Conservation (phyloP, 2,888 invertebrate genomes). For the Drosophila parthenogenetica region DNA sequence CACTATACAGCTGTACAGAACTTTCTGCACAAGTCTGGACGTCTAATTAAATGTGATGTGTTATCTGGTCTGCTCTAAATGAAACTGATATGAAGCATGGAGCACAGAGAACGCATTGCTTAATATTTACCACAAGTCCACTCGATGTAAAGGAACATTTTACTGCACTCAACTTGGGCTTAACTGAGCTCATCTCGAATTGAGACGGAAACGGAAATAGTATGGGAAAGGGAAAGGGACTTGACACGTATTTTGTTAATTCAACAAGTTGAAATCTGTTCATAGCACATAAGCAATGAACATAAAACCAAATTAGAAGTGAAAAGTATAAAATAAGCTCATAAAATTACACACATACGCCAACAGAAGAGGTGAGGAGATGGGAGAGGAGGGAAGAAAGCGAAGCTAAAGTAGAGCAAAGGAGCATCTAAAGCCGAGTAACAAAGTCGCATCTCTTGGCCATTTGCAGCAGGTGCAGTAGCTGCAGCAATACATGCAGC, state of each 20-base stretch:
- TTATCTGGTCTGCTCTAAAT: constrained; percentile 39
- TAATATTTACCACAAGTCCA: constrained; percentile 21
- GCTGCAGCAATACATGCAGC: constrained; percentile 55
- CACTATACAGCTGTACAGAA: neutral
- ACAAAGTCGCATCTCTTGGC: constrained; percentile 61
- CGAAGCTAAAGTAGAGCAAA: neutral
- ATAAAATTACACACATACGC: constrained; percentile 62
- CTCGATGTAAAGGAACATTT: constrained; percentile 15
- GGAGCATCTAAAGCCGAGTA: constrained; percentile 16
- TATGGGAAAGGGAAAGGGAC: neutral
- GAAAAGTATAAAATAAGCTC: constrained; percentile 76
- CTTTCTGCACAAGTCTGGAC: neutral
- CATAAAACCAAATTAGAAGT: constrained; percentile 67
- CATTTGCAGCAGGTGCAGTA: constrained; percentile 64
- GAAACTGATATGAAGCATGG: constrained; percentile 52
- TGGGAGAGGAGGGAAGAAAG: neutral
- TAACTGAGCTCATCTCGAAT: constrained; percentile 3
- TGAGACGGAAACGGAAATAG: neutral
- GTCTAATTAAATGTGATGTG: constrained; percentile 72
- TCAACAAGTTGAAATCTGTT: constrained; percentile 76
- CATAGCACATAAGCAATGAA: constrained; percentile 59
- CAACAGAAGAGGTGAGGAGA: neutral
- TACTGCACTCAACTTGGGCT: constrained; percentile 6
- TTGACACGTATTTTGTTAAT: constrained; percentile 30
- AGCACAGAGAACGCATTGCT: constrained; percentile 7